Conservation (phyloP, 2,797 vertebrate species). For the Semaprochilodus insignis region DNA sequence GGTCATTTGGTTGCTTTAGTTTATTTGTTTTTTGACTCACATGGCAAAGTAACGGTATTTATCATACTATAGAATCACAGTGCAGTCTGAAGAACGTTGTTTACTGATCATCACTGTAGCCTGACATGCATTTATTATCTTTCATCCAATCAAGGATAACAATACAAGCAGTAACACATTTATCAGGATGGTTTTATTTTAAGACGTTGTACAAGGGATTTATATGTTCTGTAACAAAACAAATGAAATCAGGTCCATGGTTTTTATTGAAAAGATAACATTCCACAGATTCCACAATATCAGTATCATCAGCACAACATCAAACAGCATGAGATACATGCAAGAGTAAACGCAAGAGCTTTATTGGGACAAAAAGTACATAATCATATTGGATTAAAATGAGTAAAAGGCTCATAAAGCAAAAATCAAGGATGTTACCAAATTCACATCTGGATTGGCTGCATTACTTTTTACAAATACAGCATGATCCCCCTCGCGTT, state of each 20-base stretch:
- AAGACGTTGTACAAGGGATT: neutral
- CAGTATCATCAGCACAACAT: no score
- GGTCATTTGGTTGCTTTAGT: no score
- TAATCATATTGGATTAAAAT: neutral
- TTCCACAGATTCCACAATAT: neutral
- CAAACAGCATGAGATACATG: neutral
- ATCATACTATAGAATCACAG: no score
- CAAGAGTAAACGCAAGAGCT: neutral
- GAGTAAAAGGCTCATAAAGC: neutral
- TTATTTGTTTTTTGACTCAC: no score
- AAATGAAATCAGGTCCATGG: neutral
- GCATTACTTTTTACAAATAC: neutral
- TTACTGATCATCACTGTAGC: neutral
- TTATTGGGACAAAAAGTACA: neutral
- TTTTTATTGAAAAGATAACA: neutral
- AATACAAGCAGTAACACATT: neutral
- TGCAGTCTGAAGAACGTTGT: no score
- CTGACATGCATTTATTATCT: neutral
- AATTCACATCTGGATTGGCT: neutral
- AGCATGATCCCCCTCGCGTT: neutral
- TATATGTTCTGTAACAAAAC: neutral
- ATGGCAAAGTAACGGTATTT: no score
- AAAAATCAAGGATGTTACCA: neutral
- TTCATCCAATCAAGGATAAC: neutral
- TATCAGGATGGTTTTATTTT: neutral